Base-by-base conservation (phyloP, 2,888 invertebrate species). In the Onthophagus sagittarius region DNA sequence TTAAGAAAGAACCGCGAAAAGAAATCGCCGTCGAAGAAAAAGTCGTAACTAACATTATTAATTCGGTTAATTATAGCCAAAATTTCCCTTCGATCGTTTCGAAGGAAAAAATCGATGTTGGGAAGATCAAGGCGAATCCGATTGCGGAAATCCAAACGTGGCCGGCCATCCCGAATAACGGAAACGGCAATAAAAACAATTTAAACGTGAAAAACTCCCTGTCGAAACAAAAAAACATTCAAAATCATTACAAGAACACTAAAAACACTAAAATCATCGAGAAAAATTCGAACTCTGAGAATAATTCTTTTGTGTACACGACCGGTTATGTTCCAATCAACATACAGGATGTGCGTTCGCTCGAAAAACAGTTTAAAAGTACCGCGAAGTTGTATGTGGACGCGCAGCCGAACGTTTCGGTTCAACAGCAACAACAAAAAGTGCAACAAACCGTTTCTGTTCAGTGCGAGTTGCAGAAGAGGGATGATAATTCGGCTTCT, bases 341-440 rank as follows among this genome's bases (percentile, higher is more conserved):
- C 76, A 84, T 85, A 65, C 82, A 83, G n/a, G 84, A 88, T 77
- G 87, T 88, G 62, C 86, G 86, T 75, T 86, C 87, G 69, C 86
- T 88, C 71, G 87, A 87, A 73, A 87, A 87, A 77, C 87, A 87
- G 76, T 85, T 86, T 74, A 83, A 85, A 71, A 80, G 85, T 78
- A 32, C 79, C 83, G 76, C 81, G 83, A 15, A 64, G 11, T 23
- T 39, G 5, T 39, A 72, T 62, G 15, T 15, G 53, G 67, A 72
- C 39, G 67, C 65, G 13, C 63, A 15, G 11, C 31, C 32, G 5
- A 65, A 72, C 67, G 65, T 13, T 62, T 53, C 15, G 6, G 23
- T 23, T 23, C 23, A 23, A 23, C 23, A 23, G 3, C 23, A 23
- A 23, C 23, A 23, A 23, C 23, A 23, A 23, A 23, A 23, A 23